Evolutionary conservation across 2,797 vertebrate species (phyloP).

Genomic region (Silurus lanzhouensis): DNA sequence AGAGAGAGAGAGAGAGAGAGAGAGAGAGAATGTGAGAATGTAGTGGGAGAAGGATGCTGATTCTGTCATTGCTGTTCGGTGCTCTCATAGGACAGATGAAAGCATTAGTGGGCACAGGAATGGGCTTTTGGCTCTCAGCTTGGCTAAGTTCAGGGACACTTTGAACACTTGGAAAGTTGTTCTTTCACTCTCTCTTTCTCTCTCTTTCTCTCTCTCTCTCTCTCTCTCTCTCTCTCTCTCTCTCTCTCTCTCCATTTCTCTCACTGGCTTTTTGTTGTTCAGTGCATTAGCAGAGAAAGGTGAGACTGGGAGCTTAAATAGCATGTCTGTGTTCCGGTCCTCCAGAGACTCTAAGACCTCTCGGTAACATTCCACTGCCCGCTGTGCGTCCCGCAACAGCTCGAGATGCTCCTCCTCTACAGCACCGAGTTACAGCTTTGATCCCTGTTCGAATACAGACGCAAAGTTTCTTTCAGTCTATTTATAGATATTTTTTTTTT

Average conservation of each 20-base stretch:
- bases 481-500: slow-evolving; percentile 11
- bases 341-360: slow-evolving; percentile 40
- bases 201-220: slow-evolving; percentile 3
- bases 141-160: slow-evolving; percentile 30
- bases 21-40: neutral
- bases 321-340: slow-evolving; percentile 46
- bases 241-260: neutral
- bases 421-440: slow-evolving; percentile 26
- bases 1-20: neutral
- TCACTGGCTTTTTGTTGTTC: slow-evolving; percentile 23
- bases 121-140: slow-evolving; percentile 34
- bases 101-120: slow-evolving; percentile 41
- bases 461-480: slow-evolving; percentile 9
- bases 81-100: slow-evolving; percentile 45
- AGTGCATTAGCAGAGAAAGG: slow-evolving; percentile 46
- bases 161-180: slow-evolving; percentile 42
- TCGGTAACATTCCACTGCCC: slow-evolving; percentile 25
- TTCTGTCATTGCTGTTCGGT: neutral
- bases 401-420: neutral
- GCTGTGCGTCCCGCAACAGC: neutral
- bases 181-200: slow-evolving; percentile 2
- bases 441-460: slow-evolving; percentile 1
- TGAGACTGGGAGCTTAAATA: slow-evolving; percentile 50
- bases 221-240: slow-evolving; percentile 2
- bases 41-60: slow-evolving; percentile 15